Conservation (phyloP, 1,140 invertebrate genomes). For the silkworm (Bombyx mori) region ASM3026992v2 NC_085109.1:9377001-9377500, state of each 20-base stretch:
- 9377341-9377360: slow-evolving; percentile 14
- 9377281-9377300: neutral
- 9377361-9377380: slow-evolving; percentile 51
- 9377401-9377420: slow-evolving; percentile 8
- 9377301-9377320: neutral
- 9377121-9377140: slow-evolving; percentile 18
- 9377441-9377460: slow-evolving; percentile 34
- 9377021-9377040: too few relatives aligned
- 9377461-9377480: slow-evolving; percentile 9
- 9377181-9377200: slow-evolving; percentile 22
- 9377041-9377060: too few relatives aligned
- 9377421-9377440: slow-evolving; percentile 6
- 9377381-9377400: slow-evolving; percentile 35
- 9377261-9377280: slow-evolving; percentile 7
- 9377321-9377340: slow-evolving; percentile 8
- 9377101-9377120: too few relatives aligned
- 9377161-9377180: too few relatives aligned
- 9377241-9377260: slow-evolving; percentile 10
- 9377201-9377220: slow-evolving; percentile 27
- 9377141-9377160: too few relatives aligned
- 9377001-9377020: too few relatives aligned
- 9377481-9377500: slow-evolving; percentile 3
- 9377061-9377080: too few relatives aligned
- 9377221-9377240: slow-evolving; percentile 21
- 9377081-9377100: too few relatives aligned